A percentile compares a stretch with the other conserved stretches of the same genome.
Evolutionary conservation across 2,797 vertebrate genomes (phyloP).

Genomic region (Melanotaenia maccullochi): DNA sequence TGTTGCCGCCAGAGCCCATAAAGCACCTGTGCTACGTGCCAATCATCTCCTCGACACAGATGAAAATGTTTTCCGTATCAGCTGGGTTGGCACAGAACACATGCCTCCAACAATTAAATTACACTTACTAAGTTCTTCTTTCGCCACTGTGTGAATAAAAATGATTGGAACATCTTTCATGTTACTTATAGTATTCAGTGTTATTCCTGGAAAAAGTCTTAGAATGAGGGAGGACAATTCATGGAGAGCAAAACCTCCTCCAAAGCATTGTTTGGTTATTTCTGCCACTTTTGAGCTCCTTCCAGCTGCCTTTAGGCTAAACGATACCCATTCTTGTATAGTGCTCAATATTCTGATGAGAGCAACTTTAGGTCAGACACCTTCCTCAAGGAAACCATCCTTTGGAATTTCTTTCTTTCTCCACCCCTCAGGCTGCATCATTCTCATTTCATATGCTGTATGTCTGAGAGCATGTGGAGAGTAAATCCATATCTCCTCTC

Average conservation of each 20-base stretch:
- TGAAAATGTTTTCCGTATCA: slow-evolving; percentile 53
- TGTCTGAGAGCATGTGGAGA: slow-evolving; percentile 22
- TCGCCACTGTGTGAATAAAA: slow-evolving; percentile 1
- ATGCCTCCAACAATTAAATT: slow-evolving; percentile 50
- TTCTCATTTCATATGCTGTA: slow-evolving; percentile 40
- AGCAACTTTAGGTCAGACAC: slow-evolving; percentile 21
- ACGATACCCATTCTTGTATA: slow-evolving; percentile 15
- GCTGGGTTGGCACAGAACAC: slow-evolving; percentile 41
- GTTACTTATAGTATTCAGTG: slow-evolving; percentile 25
- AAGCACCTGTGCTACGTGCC: slow-evolving; percentile 66
- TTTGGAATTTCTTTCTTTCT: slow-evolving; percentile 33
- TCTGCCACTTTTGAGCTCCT: slow-evolving; percentile 33
- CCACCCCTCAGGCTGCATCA: slow-evolving; percentile 36
- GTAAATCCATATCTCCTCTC: slow-evolving; percentile 15
- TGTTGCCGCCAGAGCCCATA: slow-evolving; percentile 49
- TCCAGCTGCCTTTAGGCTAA: slow-evolving; percentile 34
- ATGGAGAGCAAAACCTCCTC: slow-evolving; percentile 34
- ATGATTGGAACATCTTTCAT: slow-evolving; percentile 36
- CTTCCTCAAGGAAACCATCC: slow-evolving; percentile 9
- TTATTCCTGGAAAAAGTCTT: slow-evolving; percentile 13
- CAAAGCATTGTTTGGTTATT: slow-evolving; percentile 36
- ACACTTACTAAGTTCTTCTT: slow-evolving; percentile 28
- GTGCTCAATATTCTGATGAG: slow-evolving; percentile 28
- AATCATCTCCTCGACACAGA: slow-evolving; percentile 62
- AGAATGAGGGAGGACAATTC: slow-evolving; percentile 19